These are phyloP conservation scores for Clunio marinus DNA, from an alignment of 2,888 invertebrate genomes.

Conservation along the genomic window DNA sequence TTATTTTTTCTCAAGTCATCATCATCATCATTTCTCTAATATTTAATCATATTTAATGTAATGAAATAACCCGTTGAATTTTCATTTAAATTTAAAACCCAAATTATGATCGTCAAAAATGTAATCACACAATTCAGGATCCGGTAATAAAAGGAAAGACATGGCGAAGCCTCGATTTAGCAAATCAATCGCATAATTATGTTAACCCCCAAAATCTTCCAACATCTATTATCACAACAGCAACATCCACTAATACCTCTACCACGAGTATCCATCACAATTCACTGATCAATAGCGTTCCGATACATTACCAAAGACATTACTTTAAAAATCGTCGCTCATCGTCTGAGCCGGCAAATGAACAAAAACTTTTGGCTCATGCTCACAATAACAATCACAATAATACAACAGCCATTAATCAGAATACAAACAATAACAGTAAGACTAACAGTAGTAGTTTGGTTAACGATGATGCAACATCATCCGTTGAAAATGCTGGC, in stretches of 20 bases:
- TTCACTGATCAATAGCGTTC: conserved; percentile 19
- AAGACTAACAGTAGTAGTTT: conserved; percentile 7
- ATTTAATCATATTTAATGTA: no score
- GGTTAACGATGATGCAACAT: conserved; percentile 32
- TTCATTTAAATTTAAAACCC: background rate
- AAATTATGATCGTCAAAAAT: no score
- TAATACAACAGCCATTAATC: conserved; percentile 18
- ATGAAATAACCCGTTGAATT: background rate
- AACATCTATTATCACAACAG: conserved; percentile 10
- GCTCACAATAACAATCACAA: conserved; percentile 21
- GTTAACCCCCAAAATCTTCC: conserved; percentile 4
- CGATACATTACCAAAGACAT: conserved; percentile 39
- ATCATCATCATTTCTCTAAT: no score
- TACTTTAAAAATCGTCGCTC: conserved; percentile 42
- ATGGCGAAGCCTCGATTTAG: conserved; percentile 42
- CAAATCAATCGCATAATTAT: conserved; percentile 28
- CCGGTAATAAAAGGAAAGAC: conserved; percentile 42
- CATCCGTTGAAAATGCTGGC: conserved; percentile 20
- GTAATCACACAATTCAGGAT: conserved; percentile 39
- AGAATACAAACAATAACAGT: conserved; percentile 15
- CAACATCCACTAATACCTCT: background rate
- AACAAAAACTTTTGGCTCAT: conserved; percentile 38
- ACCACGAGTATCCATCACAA: conserved; percentile 17
- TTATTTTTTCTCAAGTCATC: no score
- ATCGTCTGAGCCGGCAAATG: conserved; percentile 41